Base-by-base conservation (phyloP, 2,797 vertebrate genomes). In the Pampus argenteus region DNA sequence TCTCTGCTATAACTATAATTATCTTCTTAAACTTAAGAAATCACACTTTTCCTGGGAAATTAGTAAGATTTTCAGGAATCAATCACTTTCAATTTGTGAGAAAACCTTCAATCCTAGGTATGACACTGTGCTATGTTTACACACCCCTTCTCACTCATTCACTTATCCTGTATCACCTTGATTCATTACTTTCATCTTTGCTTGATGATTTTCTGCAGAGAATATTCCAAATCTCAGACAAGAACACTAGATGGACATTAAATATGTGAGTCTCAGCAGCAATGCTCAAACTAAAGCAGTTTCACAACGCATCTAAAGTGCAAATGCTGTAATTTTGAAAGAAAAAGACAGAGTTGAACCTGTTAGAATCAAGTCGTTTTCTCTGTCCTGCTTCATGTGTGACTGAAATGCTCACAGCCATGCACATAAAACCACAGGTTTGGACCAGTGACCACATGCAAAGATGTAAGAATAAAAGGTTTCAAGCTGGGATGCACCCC, bases 381-480 rank as follows among this genome's bases (percentile, higher is more conserved):
- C 29, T 31, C 29, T 40, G 17, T 15, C 38, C 38, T 14, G 15
- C 29, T 31, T 31, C 29, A 31, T 2, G 7, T 6, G 28, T 0
- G n/a, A 15, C 29, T 42, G 47, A 54, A 31, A 23, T 22, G 15
- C 5, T 7, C 29, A 38, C 28, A 22, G 48, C 38, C 20, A 48
- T 29, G 70, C 29, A 57, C 45, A 68, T 18, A 66, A 51, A 59
- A 26, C 1, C 56, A 25, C 57, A 26, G 57, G 52, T 47, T 48
- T 29, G 51, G 29, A 51, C 48, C 59, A 52, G 50, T 20, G 40
- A 48, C 14, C 57, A 45, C 9, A 50, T 9, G 31, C 40, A 65
- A 51, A 56, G 15, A 58, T 15, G 51, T 20, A 42, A 56, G 67
- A 70, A 65, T n/a, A 50, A 49, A 61, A 34, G 48, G 47, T 28